Evolutionary conservation across 2,888 invertebrate genomes (phyloP).

Genomic region (Adineta ricciae): DNA sequence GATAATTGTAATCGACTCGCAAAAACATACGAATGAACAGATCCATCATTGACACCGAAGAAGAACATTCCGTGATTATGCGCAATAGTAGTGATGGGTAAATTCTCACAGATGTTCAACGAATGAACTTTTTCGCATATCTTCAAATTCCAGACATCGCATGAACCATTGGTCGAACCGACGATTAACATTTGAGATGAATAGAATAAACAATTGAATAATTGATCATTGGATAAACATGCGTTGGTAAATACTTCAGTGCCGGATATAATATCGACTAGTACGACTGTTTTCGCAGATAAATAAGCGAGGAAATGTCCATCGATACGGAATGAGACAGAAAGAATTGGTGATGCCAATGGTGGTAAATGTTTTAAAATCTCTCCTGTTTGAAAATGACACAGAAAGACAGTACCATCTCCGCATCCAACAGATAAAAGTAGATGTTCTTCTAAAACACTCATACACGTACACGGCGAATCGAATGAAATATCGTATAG

Average conservation of each 20-base stretch:
- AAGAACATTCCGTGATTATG: background rate
- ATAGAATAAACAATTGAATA: background rate
- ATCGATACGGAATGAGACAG: background rate
- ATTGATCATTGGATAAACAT: background rate
- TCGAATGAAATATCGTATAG: conserved; percentile 7
- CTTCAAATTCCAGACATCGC: background rate
- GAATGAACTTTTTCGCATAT: background rate
- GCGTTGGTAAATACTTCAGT: background rate
- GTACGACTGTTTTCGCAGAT: background rate
- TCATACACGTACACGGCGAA: background rate
- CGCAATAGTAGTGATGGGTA: background rate
- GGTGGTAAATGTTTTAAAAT: background rate
- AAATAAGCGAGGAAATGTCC: conserved; percentile 6
- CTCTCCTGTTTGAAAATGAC: background rate
- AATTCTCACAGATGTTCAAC: background rate
- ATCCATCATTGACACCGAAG: conserved; percentile 1
- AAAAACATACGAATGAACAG: background rate
- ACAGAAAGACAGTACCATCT: background rate
- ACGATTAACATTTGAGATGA: background rate
- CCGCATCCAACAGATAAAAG: background rate
- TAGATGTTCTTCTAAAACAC: background rate
- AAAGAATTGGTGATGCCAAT: background rate
- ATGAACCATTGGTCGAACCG: background rate
- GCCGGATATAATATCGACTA: conserved; percentile 6
- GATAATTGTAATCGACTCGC: background rate